phyloP scores from a whole-genome alignment of 2,888 invertebrate genomes.

The Nomada fabriciana region DNA sequence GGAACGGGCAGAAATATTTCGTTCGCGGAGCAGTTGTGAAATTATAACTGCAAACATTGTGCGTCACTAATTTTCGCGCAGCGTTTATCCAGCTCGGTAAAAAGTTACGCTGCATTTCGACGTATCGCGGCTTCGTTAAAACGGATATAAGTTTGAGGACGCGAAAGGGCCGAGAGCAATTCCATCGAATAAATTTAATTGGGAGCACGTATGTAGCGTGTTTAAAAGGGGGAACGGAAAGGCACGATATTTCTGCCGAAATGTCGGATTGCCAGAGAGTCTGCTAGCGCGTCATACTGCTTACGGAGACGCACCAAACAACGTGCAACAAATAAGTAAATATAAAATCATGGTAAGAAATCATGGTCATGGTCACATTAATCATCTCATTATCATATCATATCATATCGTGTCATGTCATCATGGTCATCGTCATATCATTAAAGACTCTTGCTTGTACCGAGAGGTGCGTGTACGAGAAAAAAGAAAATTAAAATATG shows the following conservation, averaged over 20 bases:
- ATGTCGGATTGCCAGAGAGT: constrained; percentile 71
- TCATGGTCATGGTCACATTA: constrained; percentile 81
- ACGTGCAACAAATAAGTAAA: constrained; percentile 83
- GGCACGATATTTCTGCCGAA: constrained; percentile 50
- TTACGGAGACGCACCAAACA: constrained; percentile 83
- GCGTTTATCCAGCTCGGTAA: too few relatives aligned
- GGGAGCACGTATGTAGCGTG: too few relatives aligned
- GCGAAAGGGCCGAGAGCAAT: not conserved
- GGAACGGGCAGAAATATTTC: too few relatives aligned
- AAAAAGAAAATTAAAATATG: constrained; percentile 39
- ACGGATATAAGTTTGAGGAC: not conserved
- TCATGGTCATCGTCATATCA: constrained; percentile 77
- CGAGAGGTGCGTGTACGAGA: constrained; percentile 70
- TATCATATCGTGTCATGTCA: constrained; percentile 78
- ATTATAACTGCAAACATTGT: too few relatives aligned
- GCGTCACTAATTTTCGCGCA: too few relatives aligned
- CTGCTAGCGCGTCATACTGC: constrained; percentile 80
- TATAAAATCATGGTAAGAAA: constrained; percentile 82
- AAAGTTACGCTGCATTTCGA: too few relatives aligned
- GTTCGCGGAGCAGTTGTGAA: too few relatives aligned
- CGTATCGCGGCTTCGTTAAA: too few relatives aligned
- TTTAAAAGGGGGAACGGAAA: not conserved
- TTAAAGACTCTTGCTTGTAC: constrained; percentile 72
- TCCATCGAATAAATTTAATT: too few relatives aligned
- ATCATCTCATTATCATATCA: constrained; percentile 81